These are phyloP conservation scores for Chaenodraco wilsoni DNA, from an alignment of 2,797 vertebrate genomes.

Conservation along the genomic window DNA sequence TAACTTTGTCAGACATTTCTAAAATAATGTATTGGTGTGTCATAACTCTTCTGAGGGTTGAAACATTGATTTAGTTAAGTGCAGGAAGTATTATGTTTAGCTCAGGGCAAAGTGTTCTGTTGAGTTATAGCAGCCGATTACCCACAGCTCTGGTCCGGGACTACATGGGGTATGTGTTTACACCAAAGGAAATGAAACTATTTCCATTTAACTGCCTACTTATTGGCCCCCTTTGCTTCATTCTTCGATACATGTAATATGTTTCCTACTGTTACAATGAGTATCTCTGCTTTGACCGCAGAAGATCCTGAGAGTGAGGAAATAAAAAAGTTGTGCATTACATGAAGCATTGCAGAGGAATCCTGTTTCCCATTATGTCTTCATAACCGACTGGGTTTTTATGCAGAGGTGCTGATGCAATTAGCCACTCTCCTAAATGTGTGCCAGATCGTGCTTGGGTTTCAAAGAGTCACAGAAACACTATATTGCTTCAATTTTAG, in stretches of 20 bases:
- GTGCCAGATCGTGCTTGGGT: conserved; percentile 75
- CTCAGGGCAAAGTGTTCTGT: conserved; percentile 79
- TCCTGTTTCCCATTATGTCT: conserved; percentile 80
- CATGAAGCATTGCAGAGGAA: conserved; percentile 64
- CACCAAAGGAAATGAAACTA: conserved; percentile 82
- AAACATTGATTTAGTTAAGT: conserved; percentile 83
- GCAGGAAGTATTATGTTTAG: conserved; percentile 84
- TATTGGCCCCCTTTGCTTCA: conserved; percentile 70
- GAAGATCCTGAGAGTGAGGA: conserved; percentile 52
- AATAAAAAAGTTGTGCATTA: conserved; percentile 68
- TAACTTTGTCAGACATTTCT: conserved; percentile 60
- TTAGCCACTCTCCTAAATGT: conserved; percentile 69
- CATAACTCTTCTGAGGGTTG: conserved; percentile 74
- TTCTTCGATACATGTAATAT: conserved; percentile 65
- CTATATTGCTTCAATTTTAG: conserved; percentile 74
- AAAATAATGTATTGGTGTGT: conserved; percentile 55
- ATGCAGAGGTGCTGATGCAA: conserved; percentile 81
- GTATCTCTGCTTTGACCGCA: conserved; percentile 64
- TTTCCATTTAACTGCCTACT: conserved; percentile 78
- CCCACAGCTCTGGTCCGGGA: conserved; percentile 73
- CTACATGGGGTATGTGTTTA: conserved; percentile 82
- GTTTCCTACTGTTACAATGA: conserved; percentile 67
- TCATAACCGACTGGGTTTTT: conserved; percentile 76
- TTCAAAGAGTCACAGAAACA: conserved; percentile 81
- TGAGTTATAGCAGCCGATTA: conserved; percentile 81